Base-by-base conservation (phyloP, 2,113 vertebrate species). In the Mixornis gularis region DNA sequence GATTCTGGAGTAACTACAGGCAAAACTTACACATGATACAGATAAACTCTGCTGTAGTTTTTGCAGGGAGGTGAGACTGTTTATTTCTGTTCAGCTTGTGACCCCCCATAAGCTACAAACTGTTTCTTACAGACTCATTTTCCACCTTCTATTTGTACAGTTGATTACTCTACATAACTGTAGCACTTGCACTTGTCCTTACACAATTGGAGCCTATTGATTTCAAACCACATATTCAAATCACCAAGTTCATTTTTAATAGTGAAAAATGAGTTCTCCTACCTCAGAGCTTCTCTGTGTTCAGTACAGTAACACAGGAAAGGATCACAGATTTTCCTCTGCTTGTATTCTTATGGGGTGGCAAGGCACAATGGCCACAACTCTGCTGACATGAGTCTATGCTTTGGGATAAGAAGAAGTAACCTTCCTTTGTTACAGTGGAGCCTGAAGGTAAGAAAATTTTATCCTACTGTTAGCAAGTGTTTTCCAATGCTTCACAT, bases 201-300 rank as follows among this genome's bases (percentile, higher is more conserved):
- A 58, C 79, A 83, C 74, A 92, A 95, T 94, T 92, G 71, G 64
- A 85, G 53, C 78, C 66, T 94, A 87, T 95, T 89, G 92, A 92
- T 96, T 95, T 92, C 68, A 87, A 86, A 72, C 66, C 17, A 43
- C 46, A 82, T 73, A 71, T 95, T 89, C 63, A 83, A 94, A 77
- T 69, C 51, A 46, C 53, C 51, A 66, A 20, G 32, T 82, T 89
- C n/a, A 73, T 95, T 95, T 95, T 91, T 94, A 95, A 93, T 79
- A 70, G 51, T 79, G 87, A 91, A 94, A 93, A 94, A 95, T 82
- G 62, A 90, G 66, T 36, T 85, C 81, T 81, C 4, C 52, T 87
- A 18, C 53, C 58, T 92, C 46, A 72, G 38, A 79, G 24, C 20
- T 22, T 63, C 29, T 60, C 65, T 69, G 32, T 69, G 46, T 25